These are phyloP conservation scores for Tenodera sinensis DNA, from an alignment of 2,888 invertebrate genomes.

Conservation along the genomic window DNA sequence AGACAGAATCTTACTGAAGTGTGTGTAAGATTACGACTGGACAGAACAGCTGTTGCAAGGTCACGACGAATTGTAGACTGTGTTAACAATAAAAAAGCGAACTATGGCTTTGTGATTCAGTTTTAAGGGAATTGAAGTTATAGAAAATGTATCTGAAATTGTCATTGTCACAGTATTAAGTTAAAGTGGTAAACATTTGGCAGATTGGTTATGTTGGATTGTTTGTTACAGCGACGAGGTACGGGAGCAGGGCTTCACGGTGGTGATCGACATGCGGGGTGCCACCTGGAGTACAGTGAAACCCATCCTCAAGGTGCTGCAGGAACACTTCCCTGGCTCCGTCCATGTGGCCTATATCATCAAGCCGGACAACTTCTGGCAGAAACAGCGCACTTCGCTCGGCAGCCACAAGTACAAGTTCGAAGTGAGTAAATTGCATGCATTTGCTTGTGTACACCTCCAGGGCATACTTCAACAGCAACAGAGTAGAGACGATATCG, in stretches of 20 bases:
- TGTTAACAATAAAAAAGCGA: too few species aligned
- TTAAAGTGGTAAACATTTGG: too few species aligned
- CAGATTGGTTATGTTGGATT: neutral
- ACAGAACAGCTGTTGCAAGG: too few species aligned
- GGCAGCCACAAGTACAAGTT: constrained; percentile 98
- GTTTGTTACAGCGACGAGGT: constrained; percentile 72
- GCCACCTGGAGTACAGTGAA: constrained; percentile 95
- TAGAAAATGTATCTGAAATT: too few species aligned
- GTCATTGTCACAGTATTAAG: too few species aligned
- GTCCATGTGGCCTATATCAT: constrained; percentile 95
- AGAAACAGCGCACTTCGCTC: constrained; percentile 95
- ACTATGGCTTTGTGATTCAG: too few species aligned
- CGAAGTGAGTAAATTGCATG: constrained; percentile 63
- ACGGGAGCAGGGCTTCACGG: constrained; percentile 85
- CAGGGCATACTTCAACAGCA: too few species aligned
- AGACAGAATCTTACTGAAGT: too few species aligned
- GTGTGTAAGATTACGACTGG: too few species aligned
- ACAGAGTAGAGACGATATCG: too few species aligned
- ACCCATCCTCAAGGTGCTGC: constrained; percentile 92
- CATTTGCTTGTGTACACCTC: neutral
- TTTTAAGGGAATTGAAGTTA: too few species aligned
- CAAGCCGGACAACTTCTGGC: constrained; percentile 99
- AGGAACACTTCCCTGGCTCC: constrained; percentile 89
- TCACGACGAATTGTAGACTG: too few species aligned
- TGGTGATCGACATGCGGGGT: constrained; percentile 97